Evolutionary conservation across 2,113 vertebrate genomes (phyloP), one percentile per base, ranked within the genome.

Genomic region (Plecturocebus donacophilus): DNA sequence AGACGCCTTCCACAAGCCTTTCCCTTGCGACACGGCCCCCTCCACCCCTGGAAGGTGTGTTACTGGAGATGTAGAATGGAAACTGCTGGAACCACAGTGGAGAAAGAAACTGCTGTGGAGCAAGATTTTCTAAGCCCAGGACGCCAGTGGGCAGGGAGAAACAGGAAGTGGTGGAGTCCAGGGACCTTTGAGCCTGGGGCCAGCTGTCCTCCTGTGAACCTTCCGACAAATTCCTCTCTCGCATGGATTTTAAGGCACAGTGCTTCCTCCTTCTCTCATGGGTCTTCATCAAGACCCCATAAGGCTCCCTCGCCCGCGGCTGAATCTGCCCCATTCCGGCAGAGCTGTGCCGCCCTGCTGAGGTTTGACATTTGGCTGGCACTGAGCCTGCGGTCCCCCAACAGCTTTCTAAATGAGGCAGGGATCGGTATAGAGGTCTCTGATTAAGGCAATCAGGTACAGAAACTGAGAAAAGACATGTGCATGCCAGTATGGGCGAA

Each of bases 171-270:
- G n/a, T 38, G 13, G 8, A 6, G 14, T 27, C 17, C 25, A 8
- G 19, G 75, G 56, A 32, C 35, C 89, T 64, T 1, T 2, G 19
- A 49, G 91, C n/a, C 35, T 25, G 10, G 11, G 38, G n/a, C 27
- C 64, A 49, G 21, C 82, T 12, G 64, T 13, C 66, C 19, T 19
- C 23, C 27, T 0, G 6, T 2, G 9, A 56, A 38, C 49, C 40
- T 3, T 1, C 68, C 40, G 7, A 17, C 40, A 42, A 35, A 2
- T 21, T 4, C 27, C 45, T 32, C 5, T 23, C 45, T 30, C 7
- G 20, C 32, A 3, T 2, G 11, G 54, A n/a, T 4, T 0, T 6
- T 2, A 3, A 25, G 2, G 27, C 30, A 6, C 1, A 42, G 17
- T 0, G 49, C 23, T 30, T 30, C n/a, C 45, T 76, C 8, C 47